A percentile compares a stretch with the other conserved stretches of the same genome.
Conservation (phyloP, 2,113 vertebrate species). For the Catharus minimus region DNA sequence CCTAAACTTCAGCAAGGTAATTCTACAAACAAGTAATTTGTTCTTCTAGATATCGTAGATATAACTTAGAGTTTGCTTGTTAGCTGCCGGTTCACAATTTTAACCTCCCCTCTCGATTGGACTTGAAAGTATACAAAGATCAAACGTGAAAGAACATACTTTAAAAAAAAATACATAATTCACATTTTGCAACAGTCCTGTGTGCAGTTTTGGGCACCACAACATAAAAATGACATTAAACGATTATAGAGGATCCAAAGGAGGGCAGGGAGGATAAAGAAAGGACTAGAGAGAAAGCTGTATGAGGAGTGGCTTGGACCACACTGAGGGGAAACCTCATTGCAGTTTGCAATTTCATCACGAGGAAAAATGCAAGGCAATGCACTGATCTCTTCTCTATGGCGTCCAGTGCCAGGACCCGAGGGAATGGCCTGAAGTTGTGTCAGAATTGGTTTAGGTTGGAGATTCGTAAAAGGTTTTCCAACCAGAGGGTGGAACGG, state of each 20-base stretch:
- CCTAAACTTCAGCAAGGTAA: not conserved
- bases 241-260: accelerated
- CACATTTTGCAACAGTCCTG: not conserved
- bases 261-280: not conserved
- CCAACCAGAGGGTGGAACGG: accelerated
- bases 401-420: accelerated
- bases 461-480: not conserved
- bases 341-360: not conserved
- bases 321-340: not conserved
- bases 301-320: accelerated
- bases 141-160: not conserved
- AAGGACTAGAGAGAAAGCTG: not conserved
- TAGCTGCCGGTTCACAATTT: not conserved
- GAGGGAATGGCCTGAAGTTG: not conserved
- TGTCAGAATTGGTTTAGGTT: not conserved
- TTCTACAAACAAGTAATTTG: not conserved
- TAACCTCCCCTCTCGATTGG: not conserved
- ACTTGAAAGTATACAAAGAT: not conserved
- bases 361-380: no score
- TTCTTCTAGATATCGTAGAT: not conserved
- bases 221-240: not conserved
- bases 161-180: not conserved
- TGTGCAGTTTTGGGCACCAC: not conserved
- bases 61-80: not conserved
- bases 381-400: not conserved